Evolutionary conservation across 2,888 invertebrate species (phyloP), one percentile per base, ranked within the genome.

Genomic region (Eilema depressum): DNA sequence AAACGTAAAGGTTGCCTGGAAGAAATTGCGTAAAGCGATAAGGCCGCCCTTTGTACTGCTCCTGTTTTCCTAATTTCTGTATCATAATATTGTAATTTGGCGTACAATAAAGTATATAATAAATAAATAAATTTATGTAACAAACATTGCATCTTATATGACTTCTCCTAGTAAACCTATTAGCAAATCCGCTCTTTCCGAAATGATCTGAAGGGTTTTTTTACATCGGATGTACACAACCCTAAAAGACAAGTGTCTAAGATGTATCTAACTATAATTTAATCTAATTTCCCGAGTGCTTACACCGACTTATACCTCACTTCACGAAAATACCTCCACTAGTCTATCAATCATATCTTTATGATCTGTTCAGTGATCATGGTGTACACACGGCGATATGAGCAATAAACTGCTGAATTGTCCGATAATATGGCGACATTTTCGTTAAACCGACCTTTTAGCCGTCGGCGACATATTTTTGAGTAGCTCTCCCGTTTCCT

Each of bases 261-360:
- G 20, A 47, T 20, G 47, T 47, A 47, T 47, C 47, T 47, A 47
- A 47, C 7, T 47, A 47, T 20, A 20, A 47, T 47, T 47, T 47
- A 47, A 47, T 47, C 47, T 47, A 53, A n/a, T 53, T 53, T 53
- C n/a, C 10, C 53, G n/a, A n/a, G 53, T n/a, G n/a, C 53, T 53
- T 17, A 53, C 8, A 53, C 53, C 10, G 10, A 7, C 12, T 37
- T 12, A 3, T 20, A 53, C n/a, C 53, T 53, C 8, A n/a, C n/a
- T 53, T 53, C 53, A n/a, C 10, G 53, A 10, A 53, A 53, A 53
- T n/a, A 53, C n/a, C n/a, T 7, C n/a, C 53, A 53, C n/a, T 53
- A n/a, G 53, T 53, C n/a, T 53, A n/a, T 53, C 53, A 53, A 53
- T 53, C 53, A 53, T 53, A 53, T 53, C 53, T 53, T 53, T 53